Conservation (phyloP, 2,888 invertebrate genomes). For the Eustalomyia histrio region DNA sequence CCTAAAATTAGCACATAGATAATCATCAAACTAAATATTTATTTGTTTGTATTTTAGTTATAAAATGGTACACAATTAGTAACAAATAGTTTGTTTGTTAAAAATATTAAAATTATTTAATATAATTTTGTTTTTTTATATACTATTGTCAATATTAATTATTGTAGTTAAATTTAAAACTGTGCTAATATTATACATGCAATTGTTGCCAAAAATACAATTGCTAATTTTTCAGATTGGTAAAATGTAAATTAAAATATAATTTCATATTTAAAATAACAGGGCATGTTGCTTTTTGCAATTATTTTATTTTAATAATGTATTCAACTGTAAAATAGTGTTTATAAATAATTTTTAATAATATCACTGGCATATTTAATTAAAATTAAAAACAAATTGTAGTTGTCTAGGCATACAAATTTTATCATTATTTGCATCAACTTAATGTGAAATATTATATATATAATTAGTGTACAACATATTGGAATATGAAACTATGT, state of each 20-base stretch:
- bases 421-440: too few species aligned
- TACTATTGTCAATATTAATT: slow-evolving; percentile 25
- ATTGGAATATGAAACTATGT: too few species aligned
- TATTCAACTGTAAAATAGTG: slow-evolving; percentile 12
- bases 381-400: background rate
- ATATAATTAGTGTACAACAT: too few species aligned
- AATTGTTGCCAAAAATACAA: slow-evolving; percentile 52
- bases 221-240: slow-evolving; percentile 30
- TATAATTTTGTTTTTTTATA: slow-evolving; percentile 5
- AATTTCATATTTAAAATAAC: background rate
- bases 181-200: slow-evolving; percentile 34
- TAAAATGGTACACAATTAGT: background rate
- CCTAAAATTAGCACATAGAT: slow-evolving; percentile 49
- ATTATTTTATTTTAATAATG: slow-evolving; percentile 7
- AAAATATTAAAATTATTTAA: slow-evolving; percentile 41
- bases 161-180: slow-evolving; percentile 10
- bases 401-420: background rate
- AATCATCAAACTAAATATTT: slow-evolving; percentile 52
- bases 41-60: slow-evolving; percentile 25
- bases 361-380: background rate
- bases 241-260: background rate
- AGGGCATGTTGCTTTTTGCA: background rate
- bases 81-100: slow-evolving; percentile 21
- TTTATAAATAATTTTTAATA: background rate
- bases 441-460: too few species aligned